phyloP scores from a whole-genome alignment of 2,888 invertebrate species.

The Myopa tessellatipennis region DNA sequence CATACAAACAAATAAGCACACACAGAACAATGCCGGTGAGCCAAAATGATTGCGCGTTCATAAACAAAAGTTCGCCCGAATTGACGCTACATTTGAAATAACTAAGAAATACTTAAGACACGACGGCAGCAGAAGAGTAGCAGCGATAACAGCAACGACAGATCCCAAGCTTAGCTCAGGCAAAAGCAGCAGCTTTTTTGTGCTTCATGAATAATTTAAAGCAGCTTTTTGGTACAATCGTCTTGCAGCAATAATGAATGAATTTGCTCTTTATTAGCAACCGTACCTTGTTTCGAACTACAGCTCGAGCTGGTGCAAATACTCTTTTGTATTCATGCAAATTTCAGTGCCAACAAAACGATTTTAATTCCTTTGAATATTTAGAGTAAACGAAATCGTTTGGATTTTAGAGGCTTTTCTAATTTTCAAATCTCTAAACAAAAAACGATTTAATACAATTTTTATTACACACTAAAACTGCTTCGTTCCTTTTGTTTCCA shows the following conservation, averaged over 20 bases:
- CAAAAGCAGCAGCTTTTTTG: background rate
- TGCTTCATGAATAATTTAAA: conserved; percentile 23
- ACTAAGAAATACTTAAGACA: conserved; percentile 14
- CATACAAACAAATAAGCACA: conserved; percentile 6
- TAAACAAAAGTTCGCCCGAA: conserved; percentile 30
- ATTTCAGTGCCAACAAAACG: background rate
- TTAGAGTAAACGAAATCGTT: no score
- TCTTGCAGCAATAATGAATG: conserved; percentile 24
- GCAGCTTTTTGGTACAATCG: conserved; percentile 24
- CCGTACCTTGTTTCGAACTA: background rate
- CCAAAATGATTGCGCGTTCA: conserved; percentile 24
- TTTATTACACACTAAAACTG: no score
- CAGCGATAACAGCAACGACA: background rate
- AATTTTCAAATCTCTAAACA: no score
- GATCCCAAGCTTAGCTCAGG: conserved; percentile 2
- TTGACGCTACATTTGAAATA: conserved; percentile 21
- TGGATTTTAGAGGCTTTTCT: no score
- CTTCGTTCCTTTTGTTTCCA: no score
- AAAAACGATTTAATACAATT: no score
- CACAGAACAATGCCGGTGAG: background rate
- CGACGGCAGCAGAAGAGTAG: background rate
- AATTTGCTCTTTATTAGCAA: conserved; percentile 19
- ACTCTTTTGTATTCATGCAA: conserved; percentile 5
- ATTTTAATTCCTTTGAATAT: background rate
- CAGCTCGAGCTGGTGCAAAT: background rate